Conservation (phyloP, 2,888 invertebrate genomes). For the Lasioglossum oenotherae region DNA sequence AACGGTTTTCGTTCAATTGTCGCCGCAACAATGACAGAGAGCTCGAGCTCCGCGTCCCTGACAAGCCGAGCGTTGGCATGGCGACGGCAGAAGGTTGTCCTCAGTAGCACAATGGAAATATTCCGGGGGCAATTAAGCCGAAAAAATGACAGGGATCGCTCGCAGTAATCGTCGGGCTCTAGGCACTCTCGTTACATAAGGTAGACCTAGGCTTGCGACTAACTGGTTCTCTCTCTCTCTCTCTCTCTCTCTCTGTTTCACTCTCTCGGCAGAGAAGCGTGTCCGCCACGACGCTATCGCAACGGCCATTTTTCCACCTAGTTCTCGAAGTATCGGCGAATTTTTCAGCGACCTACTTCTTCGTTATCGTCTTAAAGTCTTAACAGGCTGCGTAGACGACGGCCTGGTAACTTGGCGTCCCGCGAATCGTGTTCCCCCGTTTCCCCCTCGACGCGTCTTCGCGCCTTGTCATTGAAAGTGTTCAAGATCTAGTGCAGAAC, state of each 20-base stretch:
- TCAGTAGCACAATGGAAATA: constrained; percentile 28
- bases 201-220: constrained; percentile 14
- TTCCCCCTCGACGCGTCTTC: constrained; percentile 34
- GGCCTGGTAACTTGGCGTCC: constrained; percentile 37
- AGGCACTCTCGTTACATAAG: constrained; percentile 58
- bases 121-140: constrained; percentile 32
- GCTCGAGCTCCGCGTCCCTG: not conserved
- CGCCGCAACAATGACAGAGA: not conserved
- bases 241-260: too few relatives aligned
- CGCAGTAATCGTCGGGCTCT: not conserved
- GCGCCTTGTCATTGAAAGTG: constrained; percentile 79
- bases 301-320: constrained; percentile 82
- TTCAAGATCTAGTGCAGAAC: constrained; percentile 81
- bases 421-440: not conserved
- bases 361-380: constrained; percentile 73
- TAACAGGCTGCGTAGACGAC: constrained; percentile 41
- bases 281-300: constrained; percentile 72
- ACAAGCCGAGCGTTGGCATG: constrained; percentile 10
- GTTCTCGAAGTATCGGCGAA: constrained; percentile 80
- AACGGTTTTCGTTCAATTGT: not conserved
- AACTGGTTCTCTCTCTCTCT: not conserved
- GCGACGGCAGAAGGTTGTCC: constrained; percentile 29
- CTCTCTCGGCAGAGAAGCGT: constrained; percentile 29
- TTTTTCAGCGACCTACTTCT: constrained; percentile 83
- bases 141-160: constrained; percentile 12